These are phyloP conservation scores for Neopelma chrysocephalum DNA, from an alignment of 2,797 vertebrate genomes.

Conservation along the genomic window DNA sequence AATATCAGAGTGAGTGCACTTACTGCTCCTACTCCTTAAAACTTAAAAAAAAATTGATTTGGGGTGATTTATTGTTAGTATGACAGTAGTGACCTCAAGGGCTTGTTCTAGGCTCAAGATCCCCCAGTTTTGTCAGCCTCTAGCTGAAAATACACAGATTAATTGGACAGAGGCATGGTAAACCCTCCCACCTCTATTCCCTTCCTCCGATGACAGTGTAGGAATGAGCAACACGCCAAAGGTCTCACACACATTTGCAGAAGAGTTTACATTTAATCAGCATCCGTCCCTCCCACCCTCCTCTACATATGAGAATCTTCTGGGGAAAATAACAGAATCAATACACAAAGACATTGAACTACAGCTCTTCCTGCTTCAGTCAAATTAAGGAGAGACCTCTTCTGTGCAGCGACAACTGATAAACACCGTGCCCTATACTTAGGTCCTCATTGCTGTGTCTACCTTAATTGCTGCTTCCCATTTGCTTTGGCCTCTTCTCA, in stretches of 20 bases:
- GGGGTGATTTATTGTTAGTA: not conserved
- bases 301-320: not conserved
- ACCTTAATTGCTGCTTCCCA: conserved; percentile 13
- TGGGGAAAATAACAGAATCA: not conserved
- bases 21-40: not conserved
- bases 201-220: not conserved
- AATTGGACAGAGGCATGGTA: not conserved
- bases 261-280: not conserved
- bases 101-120: not conserved
- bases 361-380: not conserved
- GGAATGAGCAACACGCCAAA: not conserved
- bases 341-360: not conserved
- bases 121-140: not conserved
- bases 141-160: not conserved
- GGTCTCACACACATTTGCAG: not conserved
- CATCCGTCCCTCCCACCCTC: not conserved
- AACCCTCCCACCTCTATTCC: not conserved
- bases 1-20: not conserved
- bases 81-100: not conserved
- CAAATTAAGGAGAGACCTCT: not conserved
- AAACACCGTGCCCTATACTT: not conserved
- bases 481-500: conserved; percentile 45
- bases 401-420: not conserved
- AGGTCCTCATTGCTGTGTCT: not conserved
- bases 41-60: not conserved